A percentile compares a stretch with the other conserved stretches of the same genome.
Conservation (phyloP, 64 coral and sea anemone species). For the Pocillopora damicornis region DNA sequence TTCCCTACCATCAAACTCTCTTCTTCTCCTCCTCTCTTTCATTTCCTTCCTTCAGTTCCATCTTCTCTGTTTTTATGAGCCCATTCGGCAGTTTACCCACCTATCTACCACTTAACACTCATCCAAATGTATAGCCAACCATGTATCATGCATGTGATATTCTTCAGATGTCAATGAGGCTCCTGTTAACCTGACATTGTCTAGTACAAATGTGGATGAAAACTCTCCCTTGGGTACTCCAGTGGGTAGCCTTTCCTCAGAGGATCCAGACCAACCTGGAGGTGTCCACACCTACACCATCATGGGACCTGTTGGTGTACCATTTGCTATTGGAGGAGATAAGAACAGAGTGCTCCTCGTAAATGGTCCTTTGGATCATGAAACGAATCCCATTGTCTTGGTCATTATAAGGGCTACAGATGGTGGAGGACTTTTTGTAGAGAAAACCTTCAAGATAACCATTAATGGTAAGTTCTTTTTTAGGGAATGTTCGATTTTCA, state of each 20-base stretch:
- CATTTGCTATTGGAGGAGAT: conserved; percentile 46
- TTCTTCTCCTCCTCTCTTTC: not conserved
- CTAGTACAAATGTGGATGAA: conserved; percentile 56
- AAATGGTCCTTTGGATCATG: conserved; percentile 70
- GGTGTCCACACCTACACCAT: conserved; percentile 72
- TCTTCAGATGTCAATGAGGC: conserved; percentile 85
- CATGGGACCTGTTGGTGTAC: conserved; percentile 18
- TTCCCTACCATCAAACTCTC: not conserved
- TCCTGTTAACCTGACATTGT: conserved; percentile 63
- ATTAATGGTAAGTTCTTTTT: conserved; percentile 60
- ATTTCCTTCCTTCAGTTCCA: not conserved
- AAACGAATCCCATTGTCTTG: conserved; percentile 47
- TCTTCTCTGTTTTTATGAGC: too few species aligned
- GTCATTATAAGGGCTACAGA: conserved; percentile 72
- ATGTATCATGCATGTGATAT: not conserved
- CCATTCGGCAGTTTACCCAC: too few species aligned
- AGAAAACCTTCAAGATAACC: conserved; percentile 61
- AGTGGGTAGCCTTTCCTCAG: conserved; percentile 61
- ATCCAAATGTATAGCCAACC: not conserved
- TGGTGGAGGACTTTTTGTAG: conserved; percentile 54
- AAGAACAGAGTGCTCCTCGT: conserved; percentile 45
- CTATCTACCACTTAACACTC: too few species aligned
- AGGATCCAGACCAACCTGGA: conserved; percentile 64
- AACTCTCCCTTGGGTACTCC: conserved; percentile 49
- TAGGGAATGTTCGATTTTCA: not conserved